Evolutionary conservation across 1,140 invertebrate genomes (phyloP).

Genomic region (Monomorium pharaonis): DNA sequence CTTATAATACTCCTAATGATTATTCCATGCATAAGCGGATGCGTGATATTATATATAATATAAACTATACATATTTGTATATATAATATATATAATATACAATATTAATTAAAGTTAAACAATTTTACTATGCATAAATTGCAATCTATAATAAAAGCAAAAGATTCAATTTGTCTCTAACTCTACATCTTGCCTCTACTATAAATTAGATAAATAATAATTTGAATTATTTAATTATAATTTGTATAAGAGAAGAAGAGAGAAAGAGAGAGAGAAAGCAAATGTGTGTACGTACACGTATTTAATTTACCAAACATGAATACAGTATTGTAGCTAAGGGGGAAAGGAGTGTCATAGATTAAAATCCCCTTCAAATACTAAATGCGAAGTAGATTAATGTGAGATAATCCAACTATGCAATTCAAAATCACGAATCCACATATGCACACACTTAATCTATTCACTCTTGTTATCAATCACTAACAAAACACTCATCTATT

Average conservation of each 20-base stretch:
- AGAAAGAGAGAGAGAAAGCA: not conserved
- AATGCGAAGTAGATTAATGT: not conserved
- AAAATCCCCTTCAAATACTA: not conserved
- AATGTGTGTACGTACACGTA: not conserved
- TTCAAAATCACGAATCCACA: conserved; percentile 5
- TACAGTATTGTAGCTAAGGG: not conserved
- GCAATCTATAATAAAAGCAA: not conserved
- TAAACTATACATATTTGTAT: too few relatives aligned
- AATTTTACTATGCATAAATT: not conserved
- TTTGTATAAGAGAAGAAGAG: too few relatives aligned
- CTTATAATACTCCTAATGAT: not conserved
- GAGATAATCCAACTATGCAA: conserved; percentile 17
- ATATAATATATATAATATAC: not conserved
- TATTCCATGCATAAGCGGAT: not conserved
- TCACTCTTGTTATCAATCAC: not conserved
- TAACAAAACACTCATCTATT: conserved; percentile 24
- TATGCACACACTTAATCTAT: not conserved
- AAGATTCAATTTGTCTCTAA: not conserved
- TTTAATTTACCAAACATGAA: not conserved
- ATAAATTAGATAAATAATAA: not conserved
- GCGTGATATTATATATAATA: not conserved
- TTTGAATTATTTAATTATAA: conserved; percentile 18
- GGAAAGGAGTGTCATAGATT: not conserved
- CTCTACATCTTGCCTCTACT: not conserved
- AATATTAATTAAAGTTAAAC: not conserved